Conservation (phyloP, 2,888 invertebrate genomes). For the Orchestes rusci region DNA sequence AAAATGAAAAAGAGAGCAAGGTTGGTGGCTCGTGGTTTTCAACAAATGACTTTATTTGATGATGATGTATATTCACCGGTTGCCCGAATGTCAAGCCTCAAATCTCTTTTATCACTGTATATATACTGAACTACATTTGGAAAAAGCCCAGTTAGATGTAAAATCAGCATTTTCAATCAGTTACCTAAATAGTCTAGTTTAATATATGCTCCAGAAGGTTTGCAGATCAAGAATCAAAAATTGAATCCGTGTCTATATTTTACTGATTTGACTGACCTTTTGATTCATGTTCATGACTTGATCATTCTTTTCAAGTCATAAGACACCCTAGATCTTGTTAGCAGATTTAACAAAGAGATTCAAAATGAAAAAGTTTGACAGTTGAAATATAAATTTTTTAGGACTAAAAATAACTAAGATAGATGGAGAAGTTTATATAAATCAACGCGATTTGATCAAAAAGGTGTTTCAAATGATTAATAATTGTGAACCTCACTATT, state of each 20-base stretch:
- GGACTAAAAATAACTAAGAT: not conserved
- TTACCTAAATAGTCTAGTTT: slow-evolving; percentile 15
- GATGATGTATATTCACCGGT: not conserved
- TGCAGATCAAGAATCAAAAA: slow-evolving; percentile 11
- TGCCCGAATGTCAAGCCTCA: not conserved
- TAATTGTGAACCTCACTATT: not conserved
- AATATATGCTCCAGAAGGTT: slow-evolving; percentile 29
- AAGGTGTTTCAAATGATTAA: slow-evolving; percentile 2
- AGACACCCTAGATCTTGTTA: not conserved
- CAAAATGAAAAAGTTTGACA: slow-evolving; percentile 2
- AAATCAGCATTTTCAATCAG: slow-evolving; percentile 34
- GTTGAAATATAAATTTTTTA: not conserved
- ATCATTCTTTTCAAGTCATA: not conserved
- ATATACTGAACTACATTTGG: not conserved
- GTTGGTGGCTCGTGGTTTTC: not conserved
- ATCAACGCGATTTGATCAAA: slow-evolving; percentile 1
- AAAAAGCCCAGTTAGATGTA: slow-evolving; percentile 27
- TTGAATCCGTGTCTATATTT: slow-evolving; percentile 25
- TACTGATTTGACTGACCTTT: slow-evolving; percentile 34
- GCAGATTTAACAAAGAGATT: not conserved
- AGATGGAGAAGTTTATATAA: slow-evolving; percentile 3
- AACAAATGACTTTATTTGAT: not conserved
- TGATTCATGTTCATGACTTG: slow-evolving; percentile 22
- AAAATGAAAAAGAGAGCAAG: not conserved
- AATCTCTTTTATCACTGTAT: not conserved